Base-by-base conservation (phyloP, 2,888 invertebrate genomes). In the Cataglyphis altisquamis region DNA sequence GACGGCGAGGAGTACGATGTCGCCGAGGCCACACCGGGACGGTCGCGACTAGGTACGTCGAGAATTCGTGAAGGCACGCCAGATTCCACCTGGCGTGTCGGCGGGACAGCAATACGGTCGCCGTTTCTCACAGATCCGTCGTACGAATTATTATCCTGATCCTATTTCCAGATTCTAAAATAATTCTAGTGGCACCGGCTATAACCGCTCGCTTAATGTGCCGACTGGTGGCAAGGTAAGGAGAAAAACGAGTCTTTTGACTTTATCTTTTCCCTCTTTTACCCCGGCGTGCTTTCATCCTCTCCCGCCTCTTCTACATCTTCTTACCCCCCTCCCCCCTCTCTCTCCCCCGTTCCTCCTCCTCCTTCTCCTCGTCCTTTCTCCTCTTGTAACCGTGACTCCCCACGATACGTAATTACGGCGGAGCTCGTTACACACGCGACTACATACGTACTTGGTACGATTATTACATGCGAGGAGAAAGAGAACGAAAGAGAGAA, bases 51-150 rank as follows among this genome's bases (percentile, higher is more conserved):
- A 89, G 87, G 62, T 86, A 90, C 90, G 90, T 84, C 66, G 89
- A 84, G 90, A 90, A 90, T 90, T 89, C 89, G 89, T 88, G 60
- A 86, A 77, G 90, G 90, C 87, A 90, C 85, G 89, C 89, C 41
- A 41, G 83, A 82, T 32, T 64, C 15, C 36, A 64, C 32, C 63
- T 62, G 70, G 72, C 62, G 57, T 74, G 74, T 70, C 75, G 81
- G 1, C 18, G 55, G 80, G 29, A 80, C 83, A 70, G 57, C 83
- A 52, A 29, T 70, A 63, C 70, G 15, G 41, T 41, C 72, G 70
- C 55, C 62, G 63, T 36, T 60, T 45, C 81, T 66, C 12, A 39
- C 41, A 64, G 21, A 29, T 75, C 64, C 9, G 10, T 25, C 67
- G 62, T 64, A 90, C 89, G 85, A 90, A 90, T 90, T 90, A 89